Conservation (phyloP, 2,888 invertebrate genomes). For the Microctonus brassicae region DNA sequence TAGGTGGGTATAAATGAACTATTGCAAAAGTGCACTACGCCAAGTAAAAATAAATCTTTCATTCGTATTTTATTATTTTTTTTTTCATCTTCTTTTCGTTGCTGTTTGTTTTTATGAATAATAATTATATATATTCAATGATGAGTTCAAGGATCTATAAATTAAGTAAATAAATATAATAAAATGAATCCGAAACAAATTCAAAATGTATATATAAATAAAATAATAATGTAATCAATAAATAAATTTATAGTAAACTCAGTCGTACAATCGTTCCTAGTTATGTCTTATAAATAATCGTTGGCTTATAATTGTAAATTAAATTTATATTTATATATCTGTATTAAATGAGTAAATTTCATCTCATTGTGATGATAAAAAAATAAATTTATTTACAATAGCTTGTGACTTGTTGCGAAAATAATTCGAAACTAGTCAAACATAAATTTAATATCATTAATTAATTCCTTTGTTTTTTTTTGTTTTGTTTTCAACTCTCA, state of each 20-base stretch:
- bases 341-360: constrained; percentile 15
- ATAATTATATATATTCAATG: constrained; percentile 21
- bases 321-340: constrained; percentile 14
- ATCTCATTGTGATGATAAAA: constrained; percentile 39
- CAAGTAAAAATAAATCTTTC: constrained; percentile 31
- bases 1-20: not conserved
- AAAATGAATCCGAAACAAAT: constrained; percentile 22
- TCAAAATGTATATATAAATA: constrained; percentile 4
- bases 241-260: constrained; percentile 36
- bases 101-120: constrained; percentile 30
- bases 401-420: constrained; percentile 41
- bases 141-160: constrained; percentile 7
- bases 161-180: not conserved
- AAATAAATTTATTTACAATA: constrained; percentile 47
- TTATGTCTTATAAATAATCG: constrained; percentile 13
- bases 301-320: constrained; percentile 28
- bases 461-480: too few species aligned
- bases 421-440: constrained; percentile 36
- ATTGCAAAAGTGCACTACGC: constrained; percentile 32
- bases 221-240: constrained; percentile 23
- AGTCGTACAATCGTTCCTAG: constrained; percentile 43
- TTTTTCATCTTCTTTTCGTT: constrained; percentile 15
- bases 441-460: not conserved
- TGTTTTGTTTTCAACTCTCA: not conserved
- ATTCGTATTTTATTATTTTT: constrained; percentile 37